Evolutionary conservation across 2,888 invertebrate species (phyloP).

Genomic region (Stenoptilia bipunctidactyla): DNA sequence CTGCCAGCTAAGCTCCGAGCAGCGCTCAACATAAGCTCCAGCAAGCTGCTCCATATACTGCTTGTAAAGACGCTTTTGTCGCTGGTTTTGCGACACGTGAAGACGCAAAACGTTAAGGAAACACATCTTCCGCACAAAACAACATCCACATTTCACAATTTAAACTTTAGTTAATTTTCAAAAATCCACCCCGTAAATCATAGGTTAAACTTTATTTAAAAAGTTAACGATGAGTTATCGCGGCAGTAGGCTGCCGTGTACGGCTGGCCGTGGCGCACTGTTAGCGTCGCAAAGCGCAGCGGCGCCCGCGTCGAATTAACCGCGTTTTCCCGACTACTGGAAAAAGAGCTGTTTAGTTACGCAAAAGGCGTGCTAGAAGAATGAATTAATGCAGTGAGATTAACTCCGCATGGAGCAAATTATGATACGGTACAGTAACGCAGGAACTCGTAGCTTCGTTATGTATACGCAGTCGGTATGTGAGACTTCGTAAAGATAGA

Average conservation of each 20-base stretch:
- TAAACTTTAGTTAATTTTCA: conserved; percentile 11
- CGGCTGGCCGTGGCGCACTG: conserved; percentile 35
- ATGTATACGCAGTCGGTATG: too few relatives aligned
- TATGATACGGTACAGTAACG: too few relatives aligned
- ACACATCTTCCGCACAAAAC: conserved; percentile 53
- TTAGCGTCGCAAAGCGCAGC: conserved; percentile 28
- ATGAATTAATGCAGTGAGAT: too few relatives aligned
- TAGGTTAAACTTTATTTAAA: conserved; percentile 44
- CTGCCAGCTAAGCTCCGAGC: conserved; percentile 18
- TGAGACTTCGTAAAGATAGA: too few relatives aligned
- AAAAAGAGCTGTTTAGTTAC: neutral
- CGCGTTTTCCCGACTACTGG: neutral
- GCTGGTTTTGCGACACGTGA: conserved; percentile 64
- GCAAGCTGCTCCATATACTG: conserved; percentile 62
- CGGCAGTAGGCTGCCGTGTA: conserved; percentile 23
- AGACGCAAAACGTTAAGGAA: conserved; percentile 68
- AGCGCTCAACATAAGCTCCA: conserved; percentile 56
- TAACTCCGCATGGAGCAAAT: too few relatives aligned
- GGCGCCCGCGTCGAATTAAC: conserved; percentile 10
- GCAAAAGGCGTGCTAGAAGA: too few relatives aligned
- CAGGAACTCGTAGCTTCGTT: too few relatives aligned
- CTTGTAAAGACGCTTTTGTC: conserved; percentile 62
- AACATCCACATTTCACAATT: too few relatives aligned
- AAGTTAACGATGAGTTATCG: conserved; percentile 49
- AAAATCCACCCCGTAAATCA: too few relatives aligned